Base-by-base conservation (phyloP, 2,113 vertebrate species). In the Hippocampus mohnikei region DNA sequence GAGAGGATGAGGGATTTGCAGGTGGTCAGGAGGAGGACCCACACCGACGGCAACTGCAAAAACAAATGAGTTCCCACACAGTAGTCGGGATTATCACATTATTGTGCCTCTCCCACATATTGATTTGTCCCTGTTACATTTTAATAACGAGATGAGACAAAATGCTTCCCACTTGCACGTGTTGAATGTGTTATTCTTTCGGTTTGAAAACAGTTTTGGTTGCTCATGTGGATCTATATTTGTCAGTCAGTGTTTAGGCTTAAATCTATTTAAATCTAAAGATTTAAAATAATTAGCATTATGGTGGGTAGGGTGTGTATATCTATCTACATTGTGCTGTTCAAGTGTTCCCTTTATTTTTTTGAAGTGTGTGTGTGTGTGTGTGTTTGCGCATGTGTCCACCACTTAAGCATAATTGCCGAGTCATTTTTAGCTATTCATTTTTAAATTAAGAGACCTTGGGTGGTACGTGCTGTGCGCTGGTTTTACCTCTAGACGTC, bases 1-100 rank as follows among this genome's bases (percentile, higher is more conserved):
- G 88, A 85, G 85, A 84, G 84, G 82, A 85, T 84, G 86, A 91
- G 84, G 82, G 84, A 89, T 90, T 89, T 87, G 76, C 66, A 20
- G 73, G 74, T 55, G 73, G 74, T 84, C 41, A 60, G 71, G 83
- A 76, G 84, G 88, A 88, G 86, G 80, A 80, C 66, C 79, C 76
- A 20, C 81, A 29, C 74, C 78, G 58, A 84, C 82, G 81, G 79
- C 71, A 61, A 8, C 82, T 88, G 88, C 79, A 84, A 91, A 90
- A 91, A 91, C 83, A 91, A 90, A 91, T 84, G 79, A 88, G 87
- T 79, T 90, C 83, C 84, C 78, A 86, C 73, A 83, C 77, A 86
- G 83, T 88, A 78, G 83, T 84, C 73, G 23, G 89, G 90, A 91
- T 91, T 91, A 91, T 88, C 85, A 87, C 84, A 88, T 91, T 88